Evolutionary conservation across 2,888 invertebrate genomes (phyloP).

Genomic region (Ptychoptera contaminata): DNA sequence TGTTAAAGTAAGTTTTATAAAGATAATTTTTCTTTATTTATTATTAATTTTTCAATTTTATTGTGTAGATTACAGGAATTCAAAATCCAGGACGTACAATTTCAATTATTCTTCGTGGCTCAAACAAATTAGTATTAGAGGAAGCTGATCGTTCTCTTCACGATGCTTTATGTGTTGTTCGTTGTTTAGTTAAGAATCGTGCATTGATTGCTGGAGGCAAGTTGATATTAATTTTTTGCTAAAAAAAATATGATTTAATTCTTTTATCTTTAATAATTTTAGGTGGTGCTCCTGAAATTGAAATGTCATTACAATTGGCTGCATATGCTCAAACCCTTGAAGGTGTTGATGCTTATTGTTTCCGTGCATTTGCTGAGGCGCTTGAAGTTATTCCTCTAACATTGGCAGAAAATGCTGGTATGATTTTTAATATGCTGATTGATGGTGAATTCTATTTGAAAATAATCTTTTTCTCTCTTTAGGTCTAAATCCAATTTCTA

Average conservation of each 20-base stretch:
- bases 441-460: no score
- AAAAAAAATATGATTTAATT: no score
- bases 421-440: no score
- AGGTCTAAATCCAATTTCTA: constrained; percentile 71
- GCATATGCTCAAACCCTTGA: constrained; percentile 67
- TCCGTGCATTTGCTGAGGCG: constrained; percentile 89
- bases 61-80: constrained; percentile 61
- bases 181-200: constrained; percentile 88
- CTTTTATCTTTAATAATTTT: no score
- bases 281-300: constrained; percentile 96
- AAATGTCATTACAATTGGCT: constrained; percentile 71
- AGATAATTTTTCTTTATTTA: background rate
- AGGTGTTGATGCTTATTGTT: constrained; percentile 90
- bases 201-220: constrained; percentile 89
- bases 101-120: constrained; percentile 74
- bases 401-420: constrained; percentile 70
- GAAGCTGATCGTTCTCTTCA: constrained; percentile 85
- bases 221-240: no score
- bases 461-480: no score
- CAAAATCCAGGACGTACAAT: constrained; percentile 79
- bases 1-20: constrained; percentile 49
- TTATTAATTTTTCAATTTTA: background rate
- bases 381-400: constrained; percentile 88
- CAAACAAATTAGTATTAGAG: constrained; percentile 75
- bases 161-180: constrained; percentile 79